Base-by-base conservation (phyloP, 2,113 vertebrate genomes). In the Cromileptes altivelis region DNA sequence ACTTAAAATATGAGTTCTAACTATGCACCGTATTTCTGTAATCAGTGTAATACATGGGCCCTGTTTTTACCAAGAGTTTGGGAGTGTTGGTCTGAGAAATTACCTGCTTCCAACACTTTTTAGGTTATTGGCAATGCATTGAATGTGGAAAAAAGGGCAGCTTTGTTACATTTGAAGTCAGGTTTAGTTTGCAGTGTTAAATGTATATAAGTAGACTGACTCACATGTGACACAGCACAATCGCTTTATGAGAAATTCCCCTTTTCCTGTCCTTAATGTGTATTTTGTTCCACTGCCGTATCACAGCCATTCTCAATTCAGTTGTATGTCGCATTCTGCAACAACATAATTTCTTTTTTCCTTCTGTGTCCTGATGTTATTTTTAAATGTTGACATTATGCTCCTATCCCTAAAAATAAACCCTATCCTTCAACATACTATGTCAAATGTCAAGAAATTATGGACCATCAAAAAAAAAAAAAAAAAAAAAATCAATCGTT, bases 1-100 rank as follows among this genome's bases (percentile, higher is more conserved):
- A 73, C n/a, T 55, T 30, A 9, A 55, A 75, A 70, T 19, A 70
- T 61, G 19, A 23, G 30, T 60, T 69, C 55, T 14, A 62, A 33
- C 19, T 17, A 52, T 23, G 71, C 21, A 30, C 33, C 33, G 1
- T 45, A 61, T 67, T 25, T 45, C 17, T 61, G 17, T 50, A 56
- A 56, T 30, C 47, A n/a, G 12, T 23, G 23, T 13, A 47, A 58
- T 23, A 50, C 21, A 58, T 0, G 15, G n/a, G 27, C 23, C 7
- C 19, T 42, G 21, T 68, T 3, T 18, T 17, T 14, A 3, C 17
- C 6, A 4, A 15, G 56, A 61, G 45, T 53, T 52, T 50, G 19
- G 2, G 17, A 60, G 8, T 79, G 11, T 12, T 27, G 19, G 55
- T 47, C 25, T 27, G 21, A 63, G 30, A 62, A 45, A 10, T 52